These are phyloP conservation scores for Leucophenga montana DNA, from an alignment of 2,888 invertebrate genomes.

Conservation along the genomic window DNA sequence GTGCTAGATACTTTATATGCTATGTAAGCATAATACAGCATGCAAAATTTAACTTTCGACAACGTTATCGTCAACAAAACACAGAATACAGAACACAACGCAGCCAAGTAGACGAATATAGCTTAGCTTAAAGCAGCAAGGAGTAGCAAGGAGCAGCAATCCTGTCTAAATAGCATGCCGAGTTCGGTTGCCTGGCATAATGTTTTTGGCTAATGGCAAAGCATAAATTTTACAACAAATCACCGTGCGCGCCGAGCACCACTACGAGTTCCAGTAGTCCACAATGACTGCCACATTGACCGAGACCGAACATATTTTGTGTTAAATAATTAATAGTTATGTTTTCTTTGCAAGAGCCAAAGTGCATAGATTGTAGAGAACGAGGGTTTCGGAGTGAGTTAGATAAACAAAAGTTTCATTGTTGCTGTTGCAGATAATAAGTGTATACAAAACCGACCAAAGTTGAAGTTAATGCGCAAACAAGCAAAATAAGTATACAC, in stretches of 20 bases:
- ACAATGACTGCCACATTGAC: background rate
- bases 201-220: background rate
- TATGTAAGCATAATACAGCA: too few relatives aligned
- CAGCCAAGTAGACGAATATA: background rate
- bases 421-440: too few relatives aligned
- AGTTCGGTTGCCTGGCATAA: background rate
- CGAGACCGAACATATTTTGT: background rate
- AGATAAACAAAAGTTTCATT: too few relatives aligned
- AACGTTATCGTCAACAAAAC: background rate
- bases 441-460: too few relatives aligned
- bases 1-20: too few relatives aligned
- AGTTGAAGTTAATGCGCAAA: too few relatives aligned
- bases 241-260: background rate
- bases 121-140: too few relatives aligned
- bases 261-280: background rate
- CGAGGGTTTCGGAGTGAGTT: too few relatives aligned
- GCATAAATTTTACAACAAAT: conserved; percentile 5
- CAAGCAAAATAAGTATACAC: background rate
- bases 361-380: background rate
- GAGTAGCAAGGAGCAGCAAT: background rate
- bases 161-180: background rate
- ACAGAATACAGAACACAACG: background rate
- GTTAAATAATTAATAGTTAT: conserved; percentile 1
- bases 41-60: background rate
- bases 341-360: background rate